Evolutionary conservation across 2,888 invertebrate species (phyloP).

Genomic region (Blastobasis lacticolella): DNA sequence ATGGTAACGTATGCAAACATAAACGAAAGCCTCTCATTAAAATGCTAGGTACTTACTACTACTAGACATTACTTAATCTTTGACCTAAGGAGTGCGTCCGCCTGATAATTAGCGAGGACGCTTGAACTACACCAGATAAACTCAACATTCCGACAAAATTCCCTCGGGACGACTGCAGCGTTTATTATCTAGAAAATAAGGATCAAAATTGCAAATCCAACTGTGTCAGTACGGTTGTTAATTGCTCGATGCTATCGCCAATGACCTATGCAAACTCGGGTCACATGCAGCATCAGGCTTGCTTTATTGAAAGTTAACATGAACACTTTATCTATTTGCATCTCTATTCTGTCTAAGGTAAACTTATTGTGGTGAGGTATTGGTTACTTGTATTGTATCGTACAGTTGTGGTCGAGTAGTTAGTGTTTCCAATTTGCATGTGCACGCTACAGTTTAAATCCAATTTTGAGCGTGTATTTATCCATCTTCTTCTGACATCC

Average conservation of each 20-base stretch:
- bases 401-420: too few relatives aligned
- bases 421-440: too few relatives aligned
- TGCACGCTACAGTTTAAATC: too few relatives aligned
- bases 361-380: not conserved
- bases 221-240: too few relatives aligned
- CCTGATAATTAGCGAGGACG: conserved; percentile 45
- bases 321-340: not conserved
- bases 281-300: conserved; percentile 21
- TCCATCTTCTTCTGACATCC: too few relatives aligned
- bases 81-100: conserved; percentile 19
- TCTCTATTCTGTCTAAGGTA: not conserved
- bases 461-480: too few relatives aligned
- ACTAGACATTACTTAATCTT: not conserved
- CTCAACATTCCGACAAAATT: conserved; percentile 26
- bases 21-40: too few relatives aligned
- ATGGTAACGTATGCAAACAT: too few relatives aligned
- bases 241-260: conserved; percentile 17
- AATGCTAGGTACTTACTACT: too few relatives aligned
- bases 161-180: conserved; percentile 7
- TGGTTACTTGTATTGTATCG: too few relatives aligned
- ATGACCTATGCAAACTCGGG: conserved; percentile 24
- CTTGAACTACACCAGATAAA: conserved; percentile 41
- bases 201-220: too few relatives aligned
- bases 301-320: conserved; percentile 12
- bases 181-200: conserved; percentile 16